A percentile compares a stretch with the other conserved stretches of the same genome.
These are phyloP conservation scores for Pomatorhinus ruficollis DNA, from an alignment of 2,113 vertebrate species.

Conservation along the genomic window DNA sequence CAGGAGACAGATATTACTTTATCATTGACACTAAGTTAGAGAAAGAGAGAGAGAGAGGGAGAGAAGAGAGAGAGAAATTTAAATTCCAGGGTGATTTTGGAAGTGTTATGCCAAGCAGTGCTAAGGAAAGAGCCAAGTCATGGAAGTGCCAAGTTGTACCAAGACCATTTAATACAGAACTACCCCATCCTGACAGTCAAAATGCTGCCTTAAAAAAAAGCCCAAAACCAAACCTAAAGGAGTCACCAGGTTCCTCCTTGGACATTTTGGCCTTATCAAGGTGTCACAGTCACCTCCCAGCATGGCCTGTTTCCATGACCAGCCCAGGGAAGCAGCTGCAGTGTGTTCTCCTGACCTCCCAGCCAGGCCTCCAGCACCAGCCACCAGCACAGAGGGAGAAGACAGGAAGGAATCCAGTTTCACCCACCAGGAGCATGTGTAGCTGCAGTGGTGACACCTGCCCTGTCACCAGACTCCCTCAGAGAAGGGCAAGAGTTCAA, in stretches of 20 bases:
- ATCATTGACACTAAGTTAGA: slow-evolving; percentile 59
- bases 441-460: background rate
- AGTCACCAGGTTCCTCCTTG: background rate
- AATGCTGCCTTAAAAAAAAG: background rate
- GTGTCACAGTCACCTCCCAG: background rate
- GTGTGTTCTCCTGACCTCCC: background rate
- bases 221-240: background rate
- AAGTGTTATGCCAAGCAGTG: background rate
- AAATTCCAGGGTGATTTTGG: background rate
- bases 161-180: background rate
- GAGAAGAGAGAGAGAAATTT: slow-evolving; percentile 1
- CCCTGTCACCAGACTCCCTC: background rate
- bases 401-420: background rate
- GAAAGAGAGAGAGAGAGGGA: slow-evolving; percentile 9
- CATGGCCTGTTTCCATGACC: background rate
- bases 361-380: background rate
- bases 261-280: background rate
- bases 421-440: background rate
- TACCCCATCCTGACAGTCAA: background rate
- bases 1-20: slow-evolving; percentile 61
- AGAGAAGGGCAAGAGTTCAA: background rate
- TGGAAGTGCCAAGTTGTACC: background rate
- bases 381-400: background rate
- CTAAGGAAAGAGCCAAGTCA: background rate
- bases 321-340: background rate